Percentiles rank a stretch among this genome's conserved stretches.
Conservation (phyloP, 2,797 vertebrate genomes). For the Percopsis omiscomaycus region DNA sequence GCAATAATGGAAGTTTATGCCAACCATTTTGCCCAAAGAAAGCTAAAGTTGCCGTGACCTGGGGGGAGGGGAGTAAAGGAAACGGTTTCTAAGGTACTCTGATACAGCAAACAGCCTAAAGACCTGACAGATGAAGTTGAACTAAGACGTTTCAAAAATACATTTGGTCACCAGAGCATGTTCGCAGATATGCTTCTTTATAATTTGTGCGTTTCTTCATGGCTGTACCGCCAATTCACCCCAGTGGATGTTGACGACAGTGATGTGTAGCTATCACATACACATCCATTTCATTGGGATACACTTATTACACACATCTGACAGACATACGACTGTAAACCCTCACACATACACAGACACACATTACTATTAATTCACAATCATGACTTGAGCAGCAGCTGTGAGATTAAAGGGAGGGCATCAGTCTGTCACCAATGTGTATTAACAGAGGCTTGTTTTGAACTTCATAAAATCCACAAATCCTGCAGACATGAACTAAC, state of each 20-base stretch:
- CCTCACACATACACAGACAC: constrained; percentile 32
- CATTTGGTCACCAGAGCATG: constrained; percentile 64
- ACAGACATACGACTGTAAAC: constrained; percentile 27
- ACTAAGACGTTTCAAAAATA: constrained; percentile 70
- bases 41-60: neutral
- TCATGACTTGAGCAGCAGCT: constrained; percentile 44
- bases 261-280: constrained; percentile 49
- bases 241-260: constrained; percentile 52
- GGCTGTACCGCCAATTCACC: constrained; percentile 46
- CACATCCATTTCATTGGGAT: constrained; percentile 36
- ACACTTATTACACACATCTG: constrained; percentile 39
- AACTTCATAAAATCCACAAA: constrained; percentile 29
- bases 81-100: constrained; percentile 33
- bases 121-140: constrained; percentile 28
- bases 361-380: constrained; percentile 19
- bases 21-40: neutral
- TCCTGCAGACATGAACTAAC: constrained; percentile 29
- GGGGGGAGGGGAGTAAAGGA: constrained; percentile 1
- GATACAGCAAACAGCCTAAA: constrained; percentile 27
- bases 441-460: constrained; percentile 14
- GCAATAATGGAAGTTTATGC: constrained; percentile 17
- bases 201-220: constrained; percentile 64
- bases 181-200: constrained; percentile 62
- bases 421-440: constrained; percentile 37
- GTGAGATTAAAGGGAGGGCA: constrained; percentile 58